These are phyloP conservation scores for Meloidogyne chitwoodi DNA, from an alignment of 1,140 invertebrate genomes.

Conservation along the genomic window DNA sequence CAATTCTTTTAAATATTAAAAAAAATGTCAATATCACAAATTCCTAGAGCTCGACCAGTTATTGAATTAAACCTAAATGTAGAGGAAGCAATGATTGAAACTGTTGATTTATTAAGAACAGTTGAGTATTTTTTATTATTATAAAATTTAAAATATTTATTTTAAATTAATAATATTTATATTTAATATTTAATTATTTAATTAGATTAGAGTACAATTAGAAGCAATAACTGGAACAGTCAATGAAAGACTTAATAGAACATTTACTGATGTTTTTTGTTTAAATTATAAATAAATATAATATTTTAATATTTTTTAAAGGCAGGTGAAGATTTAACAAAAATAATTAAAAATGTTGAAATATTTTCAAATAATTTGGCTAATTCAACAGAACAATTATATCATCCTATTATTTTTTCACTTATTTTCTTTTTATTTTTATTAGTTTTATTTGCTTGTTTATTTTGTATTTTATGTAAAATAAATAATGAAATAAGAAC, in stretches of 20 bases:
- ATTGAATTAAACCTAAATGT: conserved; percentile 19
- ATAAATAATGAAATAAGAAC: not conserved
- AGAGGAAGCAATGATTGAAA: conserved; percentile 17
- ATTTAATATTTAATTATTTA: no score
- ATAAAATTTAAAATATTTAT: not conserved
- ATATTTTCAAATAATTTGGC: conserved; percentile 10
- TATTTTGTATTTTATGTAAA: conserved; percentile 8
- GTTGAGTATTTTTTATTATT: not conserved
- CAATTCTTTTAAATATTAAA: no score
- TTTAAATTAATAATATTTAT: not conserved
- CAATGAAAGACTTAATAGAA: conserved; percentile 1
- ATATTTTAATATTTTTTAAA: not conserved
- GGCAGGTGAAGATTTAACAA: conserved; percentile 16
- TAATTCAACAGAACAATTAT: conserved; percentile 15
- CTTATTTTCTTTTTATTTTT: conserved; percentile 9
- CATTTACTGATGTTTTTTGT: conserved; percentile 9
- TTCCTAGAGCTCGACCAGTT: conserved; percentile 3
- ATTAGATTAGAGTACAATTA: conserved; percentile 2
- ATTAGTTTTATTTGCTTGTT: conserved; percentile 3
- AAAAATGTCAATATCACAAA: not conserved
- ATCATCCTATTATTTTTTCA: conserved; percentile 10
- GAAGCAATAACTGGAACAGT: not conserved
- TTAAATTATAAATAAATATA: not conserved
- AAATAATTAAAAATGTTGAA: conserved; percentile 16
- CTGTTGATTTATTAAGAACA: conserved; percentile 14